phyloP scores from a whole-genome alignment of 2,113 vertebrate species.

The Noturus placidus region DNA sequence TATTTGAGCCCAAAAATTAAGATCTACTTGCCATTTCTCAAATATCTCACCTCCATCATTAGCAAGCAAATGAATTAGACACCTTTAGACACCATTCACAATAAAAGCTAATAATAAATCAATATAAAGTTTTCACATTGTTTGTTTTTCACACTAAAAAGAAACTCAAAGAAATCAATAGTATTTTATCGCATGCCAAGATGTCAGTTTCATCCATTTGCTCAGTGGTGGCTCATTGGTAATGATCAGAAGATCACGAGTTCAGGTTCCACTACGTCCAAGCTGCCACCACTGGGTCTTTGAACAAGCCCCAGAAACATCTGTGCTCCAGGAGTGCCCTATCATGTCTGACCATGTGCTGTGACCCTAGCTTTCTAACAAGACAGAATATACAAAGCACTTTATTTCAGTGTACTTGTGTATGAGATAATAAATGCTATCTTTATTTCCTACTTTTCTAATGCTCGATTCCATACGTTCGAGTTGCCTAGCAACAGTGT shows the following conservation, averaged over 20 bases:
- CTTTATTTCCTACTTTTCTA: background rate
- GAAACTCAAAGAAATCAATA: background rate
- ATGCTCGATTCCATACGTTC: background rate
- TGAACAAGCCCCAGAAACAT: conserved; percentile 4
- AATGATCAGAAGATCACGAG: background rate
- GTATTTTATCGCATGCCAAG: background rate
- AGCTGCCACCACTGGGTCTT: background rate
- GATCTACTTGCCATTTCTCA: background rate
- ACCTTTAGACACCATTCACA: background rate
- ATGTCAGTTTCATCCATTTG: background rate
- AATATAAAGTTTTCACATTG: background rate
- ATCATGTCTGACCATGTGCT: background rate
- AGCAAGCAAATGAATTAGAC: background rate
- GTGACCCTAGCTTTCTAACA: background rate
- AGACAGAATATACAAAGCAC: background rate
- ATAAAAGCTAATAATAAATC: background rate
- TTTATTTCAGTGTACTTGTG: background rate
- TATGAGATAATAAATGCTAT: background rate
- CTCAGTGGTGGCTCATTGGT: background rate
- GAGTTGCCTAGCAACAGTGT: conserved; percentile 11
- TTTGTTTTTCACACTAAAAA: background rate
- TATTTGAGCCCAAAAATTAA: too few species aligned
- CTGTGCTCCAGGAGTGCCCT: background rate
- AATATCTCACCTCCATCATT: background rate
- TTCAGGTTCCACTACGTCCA: background rate